Conservation (phyloP, 2,113 vertebrate genomes). For the Guaruba guarouba region DNA sequence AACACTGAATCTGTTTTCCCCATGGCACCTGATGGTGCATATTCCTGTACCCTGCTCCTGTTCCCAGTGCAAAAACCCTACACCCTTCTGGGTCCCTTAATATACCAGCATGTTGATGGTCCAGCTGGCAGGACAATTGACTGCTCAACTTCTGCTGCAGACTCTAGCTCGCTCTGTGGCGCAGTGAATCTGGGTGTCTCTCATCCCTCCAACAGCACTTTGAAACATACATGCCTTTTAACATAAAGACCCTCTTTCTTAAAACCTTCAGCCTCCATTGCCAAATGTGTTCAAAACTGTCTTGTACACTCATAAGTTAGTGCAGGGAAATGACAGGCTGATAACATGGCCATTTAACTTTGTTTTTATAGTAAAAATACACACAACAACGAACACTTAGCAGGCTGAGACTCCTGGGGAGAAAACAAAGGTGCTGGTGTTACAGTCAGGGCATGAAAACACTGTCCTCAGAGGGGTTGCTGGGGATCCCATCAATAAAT, state of each 20-base stretch:
- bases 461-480: neutral
- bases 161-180: neutral
- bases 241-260: neutral
- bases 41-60: neutral
- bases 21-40: neutral
- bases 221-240: neutral
- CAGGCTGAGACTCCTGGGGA: neutral
- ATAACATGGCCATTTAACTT: neutral
- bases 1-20: neutral
- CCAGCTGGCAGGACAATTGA: neutral
- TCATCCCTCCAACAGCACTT: fast-evolving
- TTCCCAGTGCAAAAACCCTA: neutral
- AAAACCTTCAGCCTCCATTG: neutral
- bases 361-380: neutral
- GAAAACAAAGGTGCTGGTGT: neutral
- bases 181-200: neutral
- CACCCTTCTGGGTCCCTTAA: neutral
- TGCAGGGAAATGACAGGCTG: neutral
- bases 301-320: neutral
- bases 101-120: neutral
- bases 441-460: neutral
- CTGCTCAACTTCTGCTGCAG: neutral
- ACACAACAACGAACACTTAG: neutral
- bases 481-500: neutral
- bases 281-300: neutral